Evolutionary conservation across 2,888 invertebrate genomes (phyloP), one percentile per base, ranked within the genome.

Genomic region (Meganola albula): DNA sequence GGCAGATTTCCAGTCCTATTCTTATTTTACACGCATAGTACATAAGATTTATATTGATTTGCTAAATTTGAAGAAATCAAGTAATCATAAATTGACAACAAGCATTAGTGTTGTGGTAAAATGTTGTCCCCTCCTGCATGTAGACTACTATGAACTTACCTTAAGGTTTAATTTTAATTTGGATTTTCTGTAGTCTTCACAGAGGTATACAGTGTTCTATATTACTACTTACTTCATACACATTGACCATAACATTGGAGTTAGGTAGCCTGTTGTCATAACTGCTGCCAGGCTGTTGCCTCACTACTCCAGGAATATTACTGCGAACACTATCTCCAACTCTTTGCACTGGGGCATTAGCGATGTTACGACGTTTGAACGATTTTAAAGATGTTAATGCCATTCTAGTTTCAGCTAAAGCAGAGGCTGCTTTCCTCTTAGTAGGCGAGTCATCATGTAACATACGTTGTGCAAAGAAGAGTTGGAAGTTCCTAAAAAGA

Each of bases 371-470:
- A 14, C 91, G 87, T 40, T 90, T 91, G 45, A 91, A 90, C 0
- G 92, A 90, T 50, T 89, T 90, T 24, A 96, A 73, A 2, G 92
- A 92, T 31, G 93, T 93, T 34, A 96, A 80, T 5, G 93, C 94
- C 62, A 90, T 88, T 34, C 96, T 88, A 31, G 93, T 92, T 57
- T 93, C 92, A 11, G 89, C 86, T 27, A 93, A 69, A 13, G 89
- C 88, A 24, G 88, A 84, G 27, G 88, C 88, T 39, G 88, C 89
- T 43, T 86, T 86, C 27, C 87, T 78, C 61, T 86, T 88, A 3
- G 87, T 87, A 1, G 88, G 87, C 25, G 80, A 83, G 45, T 89
- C 89, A 52, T 92, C 91, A 60, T 88, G 90, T 29, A 91, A 75
- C 78, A 90, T 88, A 72, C 90, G 84, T 63, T 90, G 88, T 18